These are phyloP conservation scores for Actinernus sp. DNA, from an alignment of 92 coral and sea anemone genomes.

Conservation along the genomic window DNA sequence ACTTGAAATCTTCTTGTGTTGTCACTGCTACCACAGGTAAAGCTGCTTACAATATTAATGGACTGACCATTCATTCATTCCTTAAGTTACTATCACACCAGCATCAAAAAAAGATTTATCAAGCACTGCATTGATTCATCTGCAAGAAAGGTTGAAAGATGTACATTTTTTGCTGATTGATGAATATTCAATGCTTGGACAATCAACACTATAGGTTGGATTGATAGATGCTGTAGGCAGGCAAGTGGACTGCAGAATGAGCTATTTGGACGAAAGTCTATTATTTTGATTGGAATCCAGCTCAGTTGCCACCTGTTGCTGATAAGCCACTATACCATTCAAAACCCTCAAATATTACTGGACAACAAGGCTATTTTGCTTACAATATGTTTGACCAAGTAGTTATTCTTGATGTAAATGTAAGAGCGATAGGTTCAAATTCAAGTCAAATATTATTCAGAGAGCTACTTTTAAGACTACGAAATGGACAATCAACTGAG, in stretches of 20 bases:
- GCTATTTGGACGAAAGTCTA: constrained; percentile 68
- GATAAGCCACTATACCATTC: constrained; percentile 69
- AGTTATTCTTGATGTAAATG: constrained; percentile 31
- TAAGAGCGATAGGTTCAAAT: constrained; percentile 37
- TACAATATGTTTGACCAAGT: constrained; percentile 38
- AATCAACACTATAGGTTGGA: constrained; percentile 69
- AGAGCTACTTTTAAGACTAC: constrained; percentile 27
- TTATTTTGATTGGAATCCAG: constrained; percentile 68
- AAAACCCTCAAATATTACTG: constrained; percentile 34
- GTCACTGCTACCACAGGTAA: constrained; percentile 73
- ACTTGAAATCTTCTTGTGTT: constrained; percentile 41
- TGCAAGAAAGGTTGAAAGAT: constrained; percentile 39
- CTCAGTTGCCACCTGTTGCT: constrained; percentile 70
- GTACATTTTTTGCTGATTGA: constrained; percentile 52
- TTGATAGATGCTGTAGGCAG: constrained; percentile 66
- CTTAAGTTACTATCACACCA: constrained; percentile 40
- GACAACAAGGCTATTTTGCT: constrained; percentile 49
- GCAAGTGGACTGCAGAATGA: constrained; percentile 45
- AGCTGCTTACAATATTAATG: constrained; percentile 57
- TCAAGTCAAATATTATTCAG: constrained; percentile 28
- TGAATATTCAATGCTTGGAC: constrained; percentile 78
- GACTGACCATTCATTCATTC: constrained; percentile 70
- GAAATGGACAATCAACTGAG: constrained; percentile 21
- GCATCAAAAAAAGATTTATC: constrained; percentile 57
- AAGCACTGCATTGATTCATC: constrained; percentile 35